Evolutionary conservation across 2,797 vertebrate species (phyloP), one percentile per base, ranked within the genome.

Genomic region (Mycteria americana): DNA sequence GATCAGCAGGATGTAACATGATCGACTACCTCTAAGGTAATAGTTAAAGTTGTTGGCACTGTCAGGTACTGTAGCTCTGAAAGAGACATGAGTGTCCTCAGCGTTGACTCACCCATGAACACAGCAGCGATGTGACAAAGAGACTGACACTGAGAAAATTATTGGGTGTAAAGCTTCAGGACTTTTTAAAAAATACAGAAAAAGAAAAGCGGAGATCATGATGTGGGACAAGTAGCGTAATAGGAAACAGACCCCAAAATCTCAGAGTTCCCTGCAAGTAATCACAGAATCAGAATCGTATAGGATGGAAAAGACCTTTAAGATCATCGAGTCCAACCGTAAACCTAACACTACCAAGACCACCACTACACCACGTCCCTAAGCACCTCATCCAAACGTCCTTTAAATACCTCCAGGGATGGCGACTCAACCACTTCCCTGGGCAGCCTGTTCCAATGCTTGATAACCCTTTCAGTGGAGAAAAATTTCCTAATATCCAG

Each of bases 51-150:
- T 84, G 5, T 84, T 70, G 69, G 24, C 56, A 33, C 14, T 13
- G 2, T 37, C 50, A 37, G 25, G 43, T 62, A 18, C 8, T 31
- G 28, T 7, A 45, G 22, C 33, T 68, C 57, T 79, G 41, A 31
- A 69, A 28, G 37, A 51, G 12, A 25, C 11, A 7, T 10, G 18
- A 75, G 19, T 11, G 17, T 70, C 35, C n/a, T 83, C 51, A 70
- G 21, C 0, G 0, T 21, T 62, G 46, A 37, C 24, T 79, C 41
- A 73, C 21, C n/a, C 18, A 31, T 13, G 31, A 76, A n/a, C 16
- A 39, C 7, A 15, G 11, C 15, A 67, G 30, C 0, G 0, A 51
- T 22, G 24, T 56, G 45, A 59, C 57, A 92, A 15, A 48, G 62
- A 39, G 18, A 37, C 12, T 23, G 62, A 59, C 24, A 10, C 30